A percentile compares a stretch with the other conserved stretches of the same genome.
Evolutionary conservation across 2,888 invertebrate genomes (phyloP).

Genomic region (Meliscaeva auricollis): DNA sequence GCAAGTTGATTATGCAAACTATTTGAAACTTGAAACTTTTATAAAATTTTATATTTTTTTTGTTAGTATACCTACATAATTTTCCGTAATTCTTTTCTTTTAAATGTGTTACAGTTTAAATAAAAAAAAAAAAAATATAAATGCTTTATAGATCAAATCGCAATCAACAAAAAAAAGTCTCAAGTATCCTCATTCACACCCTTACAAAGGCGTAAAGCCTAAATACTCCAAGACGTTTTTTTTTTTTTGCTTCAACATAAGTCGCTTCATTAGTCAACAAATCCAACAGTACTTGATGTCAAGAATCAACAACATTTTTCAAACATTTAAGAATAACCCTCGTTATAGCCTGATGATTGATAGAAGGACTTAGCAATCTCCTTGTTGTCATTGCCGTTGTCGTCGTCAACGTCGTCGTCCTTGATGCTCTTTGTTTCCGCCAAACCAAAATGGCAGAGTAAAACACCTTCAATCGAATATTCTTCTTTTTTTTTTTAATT

Average conservation of each 20-base stretch:
- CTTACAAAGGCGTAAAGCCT: background rate
- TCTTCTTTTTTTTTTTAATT: conserved; percentile 38
- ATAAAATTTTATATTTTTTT: too few species aligned
- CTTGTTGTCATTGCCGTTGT: background rate
- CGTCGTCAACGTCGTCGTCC: background rate
- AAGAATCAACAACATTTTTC: conserved; percentile 23
- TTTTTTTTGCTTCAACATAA: too few species aligned
- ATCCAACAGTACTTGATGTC: conserved; percentile 45
- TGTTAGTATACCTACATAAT: too few species aligned
- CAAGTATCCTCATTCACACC: background rate
- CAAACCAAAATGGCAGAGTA: conserved; percentile 3
- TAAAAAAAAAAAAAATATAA: too few species aligned
- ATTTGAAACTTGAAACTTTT: too few species aligned
- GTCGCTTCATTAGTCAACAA: conserved; percentile 64
- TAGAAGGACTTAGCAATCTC: conserved; percentile 3
- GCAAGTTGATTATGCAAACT: too few species aligned
- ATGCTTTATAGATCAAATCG: too few species aligned
- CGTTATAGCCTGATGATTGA: conserved; percentile 7
- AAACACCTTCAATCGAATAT: conserved; percentile 52
- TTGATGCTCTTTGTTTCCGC: conserved; percentile 5
- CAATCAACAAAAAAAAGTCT: background rate
- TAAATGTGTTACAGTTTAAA: too few species aligned
- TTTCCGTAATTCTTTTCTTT: too few species aligned
- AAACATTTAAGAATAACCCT: conserved; percentile 32
- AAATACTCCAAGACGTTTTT: conserved; percentile 5